phyloP scores from a whole-genome alignment of 2,888 invertebrate genomes.

The Melieria picta region DNA sequence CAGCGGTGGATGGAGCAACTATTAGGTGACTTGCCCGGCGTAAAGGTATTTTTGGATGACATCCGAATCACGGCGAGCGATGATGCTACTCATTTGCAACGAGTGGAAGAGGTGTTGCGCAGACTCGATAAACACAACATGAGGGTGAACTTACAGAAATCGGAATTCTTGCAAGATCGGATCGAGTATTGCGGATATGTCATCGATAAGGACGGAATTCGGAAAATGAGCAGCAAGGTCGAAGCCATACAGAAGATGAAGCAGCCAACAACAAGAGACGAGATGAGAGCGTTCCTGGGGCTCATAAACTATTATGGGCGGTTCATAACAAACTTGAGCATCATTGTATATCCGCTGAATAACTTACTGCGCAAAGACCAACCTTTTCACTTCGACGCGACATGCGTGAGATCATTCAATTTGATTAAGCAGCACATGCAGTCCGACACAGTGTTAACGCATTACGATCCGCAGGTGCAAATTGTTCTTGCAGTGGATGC shows the following conservation, averaged over 20 bases:
- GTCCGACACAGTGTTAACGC: slow-evolving; percentile 45
- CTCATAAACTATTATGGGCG: slow-evolving; percentile 55
- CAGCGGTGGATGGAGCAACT: slow-evolving; percentile 48
- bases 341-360: slow-evolving; percentile 49
- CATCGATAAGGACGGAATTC: slow-evolving; percentile 53
- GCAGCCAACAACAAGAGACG: slow-evolving; percentile 46
- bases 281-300: slow-evolving; percentile 48
- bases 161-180: slow-evolving; percentile 47
- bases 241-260: slow-evolving; percentile 17
- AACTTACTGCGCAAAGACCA: slow-evolving; percentile 47
- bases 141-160: slow-evolving; percentile 49
- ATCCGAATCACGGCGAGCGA: slow-evolving; percentile 47
- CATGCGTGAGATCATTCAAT: slow-evolving; percentile 47
- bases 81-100: slow-evolving; percentile 46
- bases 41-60: slow-evolving; percentile 49
- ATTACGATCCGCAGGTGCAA: slow-evolving; percentile 49
- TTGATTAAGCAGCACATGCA: slow-evolving; percentile 47
- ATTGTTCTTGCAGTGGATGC: slow-evolving; percentile 53
- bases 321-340: slow-evolving; percentile 52
- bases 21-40: slow-evolving; percentile 46
- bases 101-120: slow-evolving; percentile 46
- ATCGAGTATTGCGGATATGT: slow-evolving; percentile 52
- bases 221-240: slow-evolving; percentile 43
- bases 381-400: slow-evolving; percentile 45
- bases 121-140: slow-evolving; percentile 47